A percentile compares a stretch with the other conserved stretches of the same genome.
phyloP scores from a whole-genome alignment of 2,113 vertebrate species.

The Poecilia latipinna region DNA sequence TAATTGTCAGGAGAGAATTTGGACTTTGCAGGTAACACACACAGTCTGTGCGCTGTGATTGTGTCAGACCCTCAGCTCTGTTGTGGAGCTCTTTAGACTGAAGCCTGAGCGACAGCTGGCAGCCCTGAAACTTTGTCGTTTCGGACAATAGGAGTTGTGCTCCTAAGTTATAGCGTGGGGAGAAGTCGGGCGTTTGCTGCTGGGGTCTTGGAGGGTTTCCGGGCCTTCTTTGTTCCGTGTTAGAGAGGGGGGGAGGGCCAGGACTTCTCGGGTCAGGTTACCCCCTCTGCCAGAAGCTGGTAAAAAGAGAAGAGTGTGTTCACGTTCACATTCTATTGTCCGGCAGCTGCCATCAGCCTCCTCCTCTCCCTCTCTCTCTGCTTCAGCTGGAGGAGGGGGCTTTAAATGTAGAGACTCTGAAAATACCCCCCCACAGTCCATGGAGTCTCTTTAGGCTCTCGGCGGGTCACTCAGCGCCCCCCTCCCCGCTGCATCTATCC shows the following conservation, averaged over 20 bases:
- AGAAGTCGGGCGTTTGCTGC: constrained; percentile 35
- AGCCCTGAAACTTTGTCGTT: constrained; percentile 14
- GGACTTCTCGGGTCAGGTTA: constrained; percentile 60
- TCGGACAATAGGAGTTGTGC: constrained; percentile 49
- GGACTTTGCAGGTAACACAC: neutral
- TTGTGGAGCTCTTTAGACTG: constrained; percentile 18
- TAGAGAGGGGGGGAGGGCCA: constrained; percentile 56
- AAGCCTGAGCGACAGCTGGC: constrained; percentile 64
- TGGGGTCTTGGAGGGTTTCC: constrained; percentile 37
- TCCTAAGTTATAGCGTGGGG: constrained; percentile 42
- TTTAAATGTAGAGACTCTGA: constrained; percentile 60
- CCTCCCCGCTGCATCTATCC: constrained; percentile 16
- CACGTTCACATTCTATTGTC: constrained; percentile 60
- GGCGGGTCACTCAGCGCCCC: constrained; percentile 25
- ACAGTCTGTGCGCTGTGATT: neutral
- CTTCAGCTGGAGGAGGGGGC: constrained; percentile 26
- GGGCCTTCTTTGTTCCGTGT: constrained; percentile 59
- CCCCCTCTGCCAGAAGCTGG: constrained; percentile 41
- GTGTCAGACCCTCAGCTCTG: neutral
- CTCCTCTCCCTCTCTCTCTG: neutral
- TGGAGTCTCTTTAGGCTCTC: constrained; percentile 36
- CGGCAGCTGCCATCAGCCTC: constrained; percentile 52
- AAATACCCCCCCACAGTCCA: constrained; percentile 20
- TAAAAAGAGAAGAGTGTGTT: constrained; percentile 63
- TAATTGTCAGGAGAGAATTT: constrained; percentile 1